These are phyloP conservation scores for Heliconius nattereri DNA, from an alignment of 1,140 invertebrate genomes.

Conservation along the genomic window DNA sequence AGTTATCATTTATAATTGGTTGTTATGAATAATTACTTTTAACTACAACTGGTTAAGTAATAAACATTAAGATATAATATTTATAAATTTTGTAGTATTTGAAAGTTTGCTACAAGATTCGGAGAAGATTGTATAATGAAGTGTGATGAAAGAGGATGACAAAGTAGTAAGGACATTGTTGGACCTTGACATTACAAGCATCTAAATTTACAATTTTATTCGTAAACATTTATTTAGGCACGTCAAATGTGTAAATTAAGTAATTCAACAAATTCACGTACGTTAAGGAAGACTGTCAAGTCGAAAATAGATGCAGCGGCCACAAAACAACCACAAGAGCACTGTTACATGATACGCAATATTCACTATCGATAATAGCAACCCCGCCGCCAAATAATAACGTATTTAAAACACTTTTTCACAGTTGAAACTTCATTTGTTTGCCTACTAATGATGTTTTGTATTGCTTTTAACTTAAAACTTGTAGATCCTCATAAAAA, in stretches of 20 bases:
- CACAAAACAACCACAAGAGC: slow-evolving; percentile 73
- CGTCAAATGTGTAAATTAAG: slow-evolving; percentile 2
- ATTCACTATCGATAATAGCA: slow-evolving; percentile 41
- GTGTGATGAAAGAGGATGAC: slow-evolving; percentile 7
- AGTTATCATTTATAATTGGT: no score
- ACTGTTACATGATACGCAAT: slow-evolving; percentile 73
- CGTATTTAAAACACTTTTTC: slow-evolving; percentile 46
- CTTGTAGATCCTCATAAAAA: slow-evolving; percentile 42
- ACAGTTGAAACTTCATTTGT: slow-evolving; percentile 34
- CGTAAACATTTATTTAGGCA: slow-evolving; percentile 14
- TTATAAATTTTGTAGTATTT: not conserved
- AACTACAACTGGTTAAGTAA: not conserved
- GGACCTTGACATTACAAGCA: slow-evolving; percentile 28
- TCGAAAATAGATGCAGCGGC: slow-evolving; percentile 69
- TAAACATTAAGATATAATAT: not conserved
- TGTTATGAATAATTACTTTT: not conserved
- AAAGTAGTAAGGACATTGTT: slow-evolving; percentile 30
- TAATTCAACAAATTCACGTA: slow-evolving; percentile 44
- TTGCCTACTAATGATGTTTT: slow-evolving; percentile 30
- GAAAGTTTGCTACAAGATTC: not conserved
- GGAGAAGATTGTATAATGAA: slow-evolving; percentile 1
- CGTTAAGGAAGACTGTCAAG: slow-evolving; percentile 50
- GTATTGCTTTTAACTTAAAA: slow-evolving; percentile 47
- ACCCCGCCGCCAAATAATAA: slow-evolving; percentile 53
- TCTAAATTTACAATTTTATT: slow-evolving; percentile 13